Conservation (phyloP, 2,888 invertebrate genomes). For the Portevinia maculata region DNA sequence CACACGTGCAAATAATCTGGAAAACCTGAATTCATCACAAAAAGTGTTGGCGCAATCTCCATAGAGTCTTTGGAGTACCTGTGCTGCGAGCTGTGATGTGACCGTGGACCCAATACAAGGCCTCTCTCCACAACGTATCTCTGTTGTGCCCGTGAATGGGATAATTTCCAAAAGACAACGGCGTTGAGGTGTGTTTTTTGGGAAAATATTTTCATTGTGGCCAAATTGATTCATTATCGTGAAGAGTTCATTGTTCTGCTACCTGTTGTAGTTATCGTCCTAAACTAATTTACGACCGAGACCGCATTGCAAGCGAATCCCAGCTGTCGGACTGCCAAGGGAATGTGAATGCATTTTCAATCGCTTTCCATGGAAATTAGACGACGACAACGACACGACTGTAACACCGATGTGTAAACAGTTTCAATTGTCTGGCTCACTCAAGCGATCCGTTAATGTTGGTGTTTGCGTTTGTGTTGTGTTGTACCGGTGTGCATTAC, state of each 20-base stretch:
- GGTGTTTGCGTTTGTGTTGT: constrained; percentile 61
- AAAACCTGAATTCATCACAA: constrained; percentile 71
- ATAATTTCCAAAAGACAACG: constrained; percentile 56
- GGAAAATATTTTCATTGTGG: constrained; percentile 39
- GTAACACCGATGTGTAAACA: constrained; percentile 58
- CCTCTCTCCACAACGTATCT: constrained; percentile 48
- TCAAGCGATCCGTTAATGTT: constrained; percentile 36
- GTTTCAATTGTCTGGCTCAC: constrained; percentile 69
- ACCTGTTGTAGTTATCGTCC: constrained; percentile 55
- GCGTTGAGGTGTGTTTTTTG: constrained; percentile 45
- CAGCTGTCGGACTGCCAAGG: constrained; percentile 5
- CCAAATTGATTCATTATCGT: constrained; percentile 72
- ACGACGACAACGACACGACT: constrained; percentile 15
- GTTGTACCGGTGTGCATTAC: constrained; percentile 78
- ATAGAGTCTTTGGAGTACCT: constrained; percentile 69
- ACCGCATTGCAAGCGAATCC: neutral
- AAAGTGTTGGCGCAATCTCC: constrained; percentile 70
- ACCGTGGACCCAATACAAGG: constrained; percentile 71
- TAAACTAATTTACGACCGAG: constrained; percentile 66
- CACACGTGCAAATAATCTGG: constrained; percentile 74
- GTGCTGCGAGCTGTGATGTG: constrained; percentile 31
- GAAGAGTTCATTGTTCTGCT: constrained; percentile 70
- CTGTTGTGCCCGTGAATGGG: constrained; percentile 59
- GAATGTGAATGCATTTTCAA: constrained; percentile 62
- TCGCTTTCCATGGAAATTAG: constrained; percentile 65